Conservation (phyloP, 2,888 invertebrate species). For the Mythimna vitellina region DNA sequence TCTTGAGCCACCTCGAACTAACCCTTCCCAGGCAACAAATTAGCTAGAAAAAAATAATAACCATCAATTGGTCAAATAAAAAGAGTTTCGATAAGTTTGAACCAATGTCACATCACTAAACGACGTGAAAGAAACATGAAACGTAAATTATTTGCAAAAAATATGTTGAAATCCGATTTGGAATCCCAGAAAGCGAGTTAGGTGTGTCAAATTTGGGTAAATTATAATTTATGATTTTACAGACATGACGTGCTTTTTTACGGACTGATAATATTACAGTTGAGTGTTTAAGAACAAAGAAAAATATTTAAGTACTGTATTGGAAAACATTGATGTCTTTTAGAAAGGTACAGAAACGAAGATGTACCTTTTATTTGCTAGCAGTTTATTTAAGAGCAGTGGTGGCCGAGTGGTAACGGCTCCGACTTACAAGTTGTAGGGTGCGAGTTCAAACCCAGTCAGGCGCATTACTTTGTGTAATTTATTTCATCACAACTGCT, state of each 20-base stretch:
- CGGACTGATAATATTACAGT: constrained; percentile 19
- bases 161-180: constrained; percentile 45
- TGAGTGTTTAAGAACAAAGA: neutral
- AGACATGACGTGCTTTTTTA: neutral
- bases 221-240: constrained; percentile 42
- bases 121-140: constrained; percentile 24
- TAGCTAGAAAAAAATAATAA: too few species aligned
- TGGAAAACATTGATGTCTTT: constrained; percentile 9
- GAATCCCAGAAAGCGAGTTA: constrained; percentile 18
- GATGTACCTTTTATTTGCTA: neutral
- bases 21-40: too few species aligned
- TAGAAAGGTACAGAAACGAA: neutral
- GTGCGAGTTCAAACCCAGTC: too few species aligned
- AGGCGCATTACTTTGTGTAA: too few species aligned
- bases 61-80: neutral
- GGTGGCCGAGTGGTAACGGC: too few species aligned
- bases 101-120: constrained; percentile 32
- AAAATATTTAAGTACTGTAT: constrained; percentile 4
- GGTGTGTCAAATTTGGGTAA: constrained; percentile 13
- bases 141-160: constrained; percentile 45
- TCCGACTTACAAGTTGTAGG: too few species aligned
- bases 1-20: too few species aligned
- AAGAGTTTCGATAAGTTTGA: neutral
- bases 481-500: too few species aligned
- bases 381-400: too few species aligned